Evolutionary conservation across 2,113 vertebrate species (phyloP).

Genomic region (Oncorhynchus gorbuscha): DNA sequence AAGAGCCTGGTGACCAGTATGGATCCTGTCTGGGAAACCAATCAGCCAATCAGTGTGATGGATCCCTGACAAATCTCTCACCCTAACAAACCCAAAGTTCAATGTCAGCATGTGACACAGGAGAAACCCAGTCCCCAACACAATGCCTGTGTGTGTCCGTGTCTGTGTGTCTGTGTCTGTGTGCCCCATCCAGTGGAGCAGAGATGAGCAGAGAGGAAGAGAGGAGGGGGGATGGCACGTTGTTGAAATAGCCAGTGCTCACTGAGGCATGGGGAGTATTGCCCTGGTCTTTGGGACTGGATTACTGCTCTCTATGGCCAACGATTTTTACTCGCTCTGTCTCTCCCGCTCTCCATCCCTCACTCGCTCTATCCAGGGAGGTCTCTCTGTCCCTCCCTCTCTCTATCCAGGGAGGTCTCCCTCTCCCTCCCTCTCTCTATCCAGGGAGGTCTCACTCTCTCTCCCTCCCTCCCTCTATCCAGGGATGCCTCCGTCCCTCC

Average conservation of each 20-base stretch:
- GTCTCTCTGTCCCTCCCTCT: too few species aligned
- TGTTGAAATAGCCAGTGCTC: slow-evolving; percentile 36
- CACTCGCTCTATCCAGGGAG: background rate
- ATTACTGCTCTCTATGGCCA: background rate
- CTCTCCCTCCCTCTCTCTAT: background rate
- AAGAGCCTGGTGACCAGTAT: too few species aligned
- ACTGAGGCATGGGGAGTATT: slow-evolving; percentile 19
- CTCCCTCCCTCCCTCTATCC: too few species aligned
- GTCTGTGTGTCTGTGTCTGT: background rate
- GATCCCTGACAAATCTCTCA: background rate
- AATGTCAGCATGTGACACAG: slow-evolving; percentile 18
- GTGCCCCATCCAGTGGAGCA: background rate
- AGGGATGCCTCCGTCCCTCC: too few species aligned
- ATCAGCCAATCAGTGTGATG: background rate
- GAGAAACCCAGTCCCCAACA: slow-evolving; percentile 25
- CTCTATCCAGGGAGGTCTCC: background rate
- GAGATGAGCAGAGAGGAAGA: background rate
- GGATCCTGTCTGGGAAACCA: too few species aligned
- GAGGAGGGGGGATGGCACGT: slow-evolving; percentile 12
- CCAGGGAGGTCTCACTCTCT: too few species aligned
- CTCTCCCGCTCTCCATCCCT: background rate
- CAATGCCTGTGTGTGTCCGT: background rate
- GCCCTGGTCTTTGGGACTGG: slow-evolving; percentile 17
- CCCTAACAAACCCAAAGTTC: slow-evolving; percentile 5
- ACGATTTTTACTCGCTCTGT: background rate